Evolutionary conservation across 23 tunicate species (phyloP).

Genomic region (Aplidium turbinatum): DNA sequence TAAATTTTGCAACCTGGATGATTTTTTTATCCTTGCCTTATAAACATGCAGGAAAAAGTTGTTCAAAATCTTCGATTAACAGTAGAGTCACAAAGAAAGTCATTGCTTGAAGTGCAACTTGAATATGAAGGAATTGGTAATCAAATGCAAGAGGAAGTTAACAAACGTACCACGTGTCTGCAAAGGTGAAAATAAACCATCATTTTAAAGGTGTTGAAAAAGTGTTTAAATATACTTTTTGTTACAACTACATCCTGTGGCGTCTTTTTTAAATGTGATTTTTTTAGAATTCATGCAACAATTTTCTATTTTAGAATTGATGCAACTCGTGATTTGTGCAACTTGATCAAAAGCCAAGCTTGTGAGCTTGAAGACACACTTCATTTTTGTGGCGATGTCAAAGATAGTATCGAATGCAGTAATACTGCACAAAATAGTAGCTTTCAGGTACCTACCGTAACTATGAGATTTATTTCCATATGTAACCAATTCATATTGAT

Average conservation of each 20-base stretch:
- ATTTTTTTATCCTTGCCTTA: neutral
- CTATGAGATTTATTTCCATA: neutral
- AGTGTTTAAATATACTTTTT: neutral
- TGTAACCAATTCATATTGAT: too few relatives aligned
- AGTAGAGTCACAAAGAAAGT: conserved; percentile 72
- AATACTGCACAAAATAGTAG: neutral
- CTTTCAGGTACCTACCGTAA: neutral
- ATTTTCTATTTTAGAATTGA: conserved; percentile 37
- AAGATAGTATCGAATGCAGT: conserved; percentile 3
- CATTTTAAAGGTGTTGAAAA: neutral
- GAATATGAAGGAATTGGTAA: conserved; percentile 57
- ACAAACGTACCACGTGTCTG: conserved; percentile 37
- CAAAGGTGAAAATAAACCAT: conserved; percentile 46
- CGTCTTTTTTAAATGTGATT: neutral
- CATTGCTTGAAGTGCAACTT: conserved; percentile 68
- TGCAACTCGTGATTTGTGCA: conserved; percentile 61
- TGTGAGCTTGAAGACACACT: conserved; percentile 46
- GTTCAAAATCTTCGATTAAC: conserved; percentile 47
- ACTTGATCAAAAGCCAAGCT: conserved; percentile 43
- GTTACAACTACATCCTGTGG: neutral
- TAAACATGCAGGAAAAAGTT: conserved; percentile 28
- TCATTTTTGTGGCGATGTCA: conserved; percentile 13
- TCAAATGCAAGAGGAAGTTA: conserved; percentile 71
- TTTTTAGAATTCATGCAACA: neutral
- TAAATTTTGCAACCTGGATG: neutral